Evolutionary conservation across 2,113 vertebrate genomes (phyloP), one percentile per base, ranked within the genome.

Genomic region (Dipodomys stephensi): DNA sequence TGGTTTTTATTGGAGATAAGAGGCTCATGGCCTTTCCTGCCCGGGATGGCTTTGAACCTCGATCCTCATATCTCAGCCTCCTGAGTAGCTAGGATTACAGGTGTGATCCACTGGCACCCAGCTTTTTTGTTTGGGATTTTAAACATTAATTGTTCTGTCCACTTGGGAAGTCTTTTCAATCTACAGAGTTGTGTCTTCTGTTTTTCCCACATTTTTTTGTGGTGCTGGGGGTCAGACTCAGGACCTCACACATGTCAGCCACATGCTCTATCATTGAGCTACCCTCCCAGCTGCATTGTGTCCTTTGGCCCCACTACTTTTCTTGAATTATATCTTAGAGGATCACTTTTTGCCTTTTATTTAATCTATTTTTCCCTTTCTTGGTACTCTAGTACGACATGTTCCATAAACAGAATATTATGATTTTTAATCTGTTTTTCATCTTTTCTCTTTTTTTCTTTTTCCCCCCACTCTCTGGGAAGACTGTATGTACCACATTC

Each of bases 271-370:
- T 27, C 65, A 67, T 10, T 67, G 65, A 28, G 65, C 65, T 67
- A 67, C 25, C 10, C 65, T 27, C 9, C 25, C 7, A 28, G 7
- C 65, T 27, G 25, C 2, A 12, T 10, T 90, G 27, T 60, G 18
- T 86, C 49, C 62, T 90, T 91, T 28, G 71, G 44, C 27, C 9
- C 8, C 20, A 53, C 68, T 74, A 27, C 12, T 65, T 89, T 62
- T 76, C n/a, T 84, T 85, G 22, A 88, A 71, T 76, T 83, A 69
- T 69, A 76, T 95, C 49, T 86, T 82, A 85, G 49, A 64, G 28
- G 28, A n/a, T 83, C n/a, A 64, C 20, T 86, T 32, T 73, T 46
- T 62, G 20, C 20, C 23, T 89, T 89, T 89, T 9, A 65, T 78
- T 82, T 87, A 71, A 60, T 86, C 13, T 13, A 57, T 57, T 16